Evolutionary conservation across 1,140 invertebrate species (phyloP), one percentile per base, ranked within the genome.

Genomic region (Scylla paramamosain): DNA sequence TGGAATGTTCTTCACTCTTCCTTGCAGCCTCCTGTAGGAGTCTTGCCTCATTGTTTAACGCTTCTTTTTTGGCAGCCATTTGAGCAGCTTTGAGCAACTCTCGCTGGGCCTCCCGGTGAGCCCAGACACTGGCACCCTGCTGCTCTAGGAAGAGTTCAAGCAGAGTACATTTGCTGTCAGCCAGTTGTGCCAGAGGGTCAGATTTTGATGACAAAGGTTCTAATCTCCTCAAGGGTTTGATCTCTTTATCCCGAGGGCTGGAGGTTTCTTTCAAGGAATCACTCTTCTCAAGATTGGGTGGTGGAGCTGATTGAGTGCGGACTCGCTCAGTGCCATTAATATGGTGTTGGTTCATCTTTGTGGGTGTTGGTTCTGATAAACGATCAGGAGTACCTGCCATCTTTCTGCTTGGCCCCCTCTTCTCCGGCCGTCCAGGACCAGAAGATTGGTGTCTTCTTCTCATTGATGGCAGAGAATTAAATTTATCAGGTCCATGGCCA

Each of bases 331-430:
- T 95, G 7, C 92, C 94, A 86, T 95, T 96, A 12, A 91, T 45
- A 39, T 95, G 89, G n/a, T 95, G 95, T n/a, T 95, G 95, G 83
- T 95, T 95, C 14, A 93, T 39, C 90, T 92, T 95, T 83, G 96
- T 95, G 3, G 96, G 96, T 86, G 96, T 95, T 4, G 96, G 96
- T 48, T 96, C 96, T 31, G 96, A 96, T 45, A 96, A 86, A 25
- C 95, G 91, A 39, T 96, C 95, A 46, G 95, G 93, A 28, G 94
- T 96, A 29, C 95, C 93, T 10, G 95, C 93, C 39, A 67, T 96
- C 67, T 96, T 95, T 86, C 96, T 95, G 83, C 91, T 95, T 90
- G 94, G 95, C 83, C 92, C 94, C 97, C 96, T 95, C 52, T 95
- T 91, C 46, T 93, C 93, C 52, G 93, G 95, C 48, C 93, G 52